A percentile compares a stretch with the other conserved stretches of the same genome.
Evolutionary conservation across 2,113 vertebrate species (phyloP).

Genomic region (Oryzias javanicus): DNA sequence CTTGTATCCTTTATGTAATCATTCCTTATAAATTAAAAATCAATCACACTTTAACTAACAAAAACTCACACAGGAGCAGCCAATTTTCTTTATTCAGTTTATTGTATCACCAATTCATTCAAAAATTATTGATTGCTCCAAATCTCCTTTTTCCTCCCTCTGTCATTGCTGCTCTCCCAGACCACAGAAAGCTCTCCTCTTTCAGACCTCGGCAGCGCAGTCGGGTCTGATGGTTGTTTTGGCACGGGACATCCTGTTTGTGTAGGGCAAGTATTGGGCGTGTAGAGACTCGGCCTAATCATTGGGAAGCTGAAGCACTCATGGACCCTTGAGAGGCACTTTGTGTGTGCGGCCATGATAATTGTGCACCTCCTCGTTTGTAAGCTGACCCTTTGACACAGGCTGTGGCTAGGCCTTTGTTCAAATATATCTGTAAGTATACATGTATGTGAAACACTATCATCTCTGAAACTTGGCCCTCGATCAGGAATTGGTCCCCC

Average conservation of each 20-base stretch:
- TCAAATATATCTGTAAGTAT: constrained; percentile 42
- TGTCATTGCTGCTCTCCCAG: constrained; percentile 12
- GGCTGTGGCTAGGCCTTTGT: constrained; percentile 30
- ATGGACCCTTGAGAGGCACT: constrained; percentile 56
- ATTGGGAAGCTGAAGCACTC: constrained; percentile 55
- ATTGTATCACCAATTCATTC: constrained; percentile 19
- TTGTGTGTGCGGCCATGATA: constrained; percentile 59
- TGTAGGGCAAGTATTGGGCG: constrained; percentile 52
- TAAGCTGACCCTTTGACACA: constrained; percentile 50
- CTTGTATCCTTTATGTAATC: too few relatives aligned
- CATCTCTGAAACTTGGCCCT: constrained; percentile 63
- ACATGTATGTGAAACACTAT: constrained; percentile 53
- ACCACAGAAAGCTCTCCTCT: constrained; percentile 49
- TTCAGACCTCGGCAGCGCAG: constrained; percentile 27
- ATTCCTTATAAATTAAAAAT: too few relatives aligned
- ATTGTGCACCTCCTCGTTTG: constrained; percentile 55
- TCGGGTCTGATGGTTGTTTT: constrained; percentile 58
- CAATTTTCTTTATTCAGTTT: constrained; percentile 1
- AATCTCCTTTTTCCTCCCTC: constrained; percentile 4
- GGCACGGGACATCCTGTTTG: constrained; percentile 45
- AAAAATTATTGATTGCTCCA: constrained; percentile 18
- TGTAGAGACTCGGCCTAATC: constrained; percentile 52
- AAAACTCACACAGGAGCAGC: too few relatives aligned
- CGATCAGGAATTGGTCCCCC: constrained; percentile 61
- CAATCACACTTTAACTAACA: too few relatives aligned